A percentile compares a stretch with the other conserved stretches of the same genome.
Evolutionary conservation across 2,888 invertebrate genomes (phyloP).

Genomic region (Rhodophaea formosa): DNA sequence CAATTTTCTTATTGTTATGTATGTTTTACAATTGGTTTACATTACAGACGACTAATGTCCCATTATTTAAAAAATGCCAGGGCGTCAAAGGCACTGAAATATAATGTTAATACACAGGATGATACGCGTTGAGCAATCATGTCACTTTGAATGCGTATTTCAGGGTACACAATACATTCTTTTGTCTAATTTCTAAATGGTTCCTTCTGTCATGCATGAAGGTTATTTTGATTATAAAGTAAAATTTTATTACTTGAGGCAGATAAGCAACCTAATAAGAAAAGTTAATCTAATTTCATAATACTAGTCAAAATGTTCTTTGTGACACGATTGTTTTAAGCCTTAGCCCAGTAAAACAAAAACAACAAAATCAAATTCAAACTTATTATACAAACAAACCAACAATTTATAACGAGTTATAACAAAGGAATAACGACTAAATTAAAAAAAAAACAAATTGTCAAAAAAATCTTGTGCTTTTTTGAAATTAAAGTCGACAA

Average conservation of each 20-base stretch:
- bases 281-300: not conserved
- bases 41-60: slow-evolving; percentile 34
- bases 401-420: too few relatives aligned
- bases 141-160: not conserved
- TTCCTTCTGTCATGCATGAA: too few relatives aligned
- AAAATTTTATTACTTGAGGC: too few relatives aligned
- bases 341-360: not conserved
- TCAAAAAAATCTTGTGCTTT: not conserved
- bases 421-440: too few relatives aligned
- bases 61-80: slow-evolving; percentile 44
- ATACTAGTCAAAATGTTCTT: not conserved
- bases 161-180: not conserved
- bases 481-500: not conserved
- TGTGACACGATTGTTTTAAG: not conserved
- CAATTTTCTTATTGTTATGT: slow-evolving; percentile 19
- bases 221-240: too few relatives aligned
- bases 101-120: not conserved
- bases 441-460: too few relatives aligned
- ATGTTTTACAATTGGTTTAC: slow-evolving; percentile 8
- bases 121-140: not conserved
- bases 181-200: too few relatives aligned
- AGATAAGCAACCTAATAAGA: too few relatives aligned
- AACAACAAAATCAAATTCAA: not conserved
- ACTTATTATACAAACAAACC: not conserved
- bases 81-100: slow-evolving; percentile 21